A percentile compares a stretch with the other conserved stretches of the same genome.
Conservation (phyloP, 2,888 invertebrate species). For the Lycaena phlaeas region DNA sequence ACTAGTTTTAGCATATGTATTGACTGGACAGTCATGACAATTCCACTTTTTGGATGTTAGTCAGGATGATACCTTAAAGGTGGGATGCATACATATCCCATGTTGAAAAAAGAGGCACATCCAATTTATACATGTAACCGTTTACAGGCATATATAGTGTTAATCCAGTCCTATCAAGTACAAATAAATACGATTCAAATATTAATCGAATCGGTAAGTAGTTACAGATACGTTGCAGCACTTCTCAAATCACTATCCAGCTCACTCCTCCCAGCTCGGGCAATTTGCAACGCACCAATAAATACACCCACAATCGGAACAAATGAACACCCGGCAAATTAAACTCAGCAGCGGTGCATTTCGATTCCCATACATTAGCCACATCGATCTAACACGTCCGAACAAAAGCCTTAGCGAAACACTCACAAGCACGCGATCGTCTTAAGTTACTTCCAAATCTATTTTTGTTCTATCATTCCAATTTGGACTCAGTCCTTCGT, state of each 20-base stretch:
- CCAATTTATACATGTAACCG: no score
- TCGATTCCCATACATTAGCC: conserved; percentile 64
- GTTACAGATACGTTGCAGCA: no score
- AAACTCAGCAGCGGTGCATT: conserved; percentile 48
- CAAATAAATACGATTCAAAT: no score
- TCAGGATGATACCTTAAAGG: no score
- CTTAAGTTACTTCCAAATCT: conserved; percentile 35
- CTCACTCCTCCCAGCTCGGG: conserved; percentile 26
- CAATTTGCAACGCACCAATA: conserved; percentile 52
- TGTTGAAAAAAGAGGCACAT: no score
- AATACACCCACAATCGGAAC: conserved; percentile 66
- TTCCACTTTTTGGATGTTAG: no score
- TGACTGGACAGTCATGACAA: no score
- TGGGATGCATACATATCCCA: no score
- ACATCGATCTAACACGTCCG: conserved; percentile 67
- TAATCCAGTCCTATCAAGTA: no score
- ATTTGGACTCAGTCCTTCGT: conserved; percentile 11
- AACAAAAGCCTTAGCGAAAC: conserved; percentile 55
- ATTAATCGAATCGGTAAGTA: no score
- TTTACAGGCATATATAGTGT: no score
- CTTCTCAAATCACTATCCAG: conserved; percentile 19
- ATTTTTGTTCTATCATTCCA: conserved; percentile 4
- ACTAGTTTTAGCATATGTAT: no score
- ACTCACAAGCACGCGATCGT: conserved; percentile 59
- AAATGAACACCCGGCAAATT: conserved; percentile 70